Conservation (phyloP, 2,797 vertebrate species). For the Lepus townsendii region DNA sequence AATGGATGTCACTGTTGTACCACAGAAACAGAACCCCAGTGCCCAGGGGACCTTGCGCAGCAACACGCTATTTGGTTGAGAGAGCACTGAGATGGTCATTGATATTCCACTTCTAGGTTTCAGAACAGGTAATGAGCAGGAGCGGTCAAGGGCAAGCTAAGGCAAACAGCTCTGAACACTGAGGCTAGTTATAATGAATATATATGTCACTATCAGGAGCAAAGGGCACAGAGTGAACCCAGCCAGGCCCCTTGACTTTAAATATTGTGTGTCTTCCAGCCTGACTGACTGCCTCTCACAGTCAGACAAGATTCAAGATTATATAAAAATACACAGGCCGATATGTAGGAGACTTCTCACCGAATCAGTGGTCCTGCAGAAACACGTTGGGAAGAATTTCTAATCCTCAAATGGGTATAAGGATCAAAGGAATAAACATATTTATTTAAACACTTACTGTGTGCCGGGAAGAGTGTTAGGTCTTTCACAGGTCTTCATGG, state of each 20-base stretch:
- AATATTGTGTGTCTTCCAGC: background rate
- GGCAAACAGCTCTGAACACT: background rate
- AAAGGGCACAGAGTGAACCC: background rate
- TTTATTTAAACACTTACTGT: background rate
- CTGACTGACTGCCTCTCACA: background rate
- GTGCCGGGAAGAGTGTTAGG: background rate
- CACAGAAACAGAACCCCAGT: conserved; percentile 51
- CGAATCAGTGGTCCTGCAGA: background rate
- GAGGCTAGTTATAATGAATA: background rate
- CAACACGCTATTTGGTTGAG: too few species aligned
- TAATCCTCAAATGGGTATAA: background rate
- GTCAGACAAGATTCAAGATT: background rate
- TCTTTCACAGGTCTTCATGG: background rate
- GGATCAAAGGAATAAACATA: conserved; percentile 24
- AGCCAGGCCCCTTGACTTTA: background rate
- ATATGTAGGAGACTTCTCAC: background rate
- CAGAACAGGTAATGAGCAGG: background rate
- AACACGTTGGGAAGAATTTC: background rate
- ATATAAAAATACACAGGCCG: background rate
- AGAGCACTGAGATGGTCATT: background rate
- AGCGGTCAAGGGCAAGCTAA: background rate
- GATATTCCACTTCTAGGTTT: background rate
- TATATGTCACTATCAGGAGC: background rate
- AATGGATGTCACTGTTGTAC: conserved; percentile 88
- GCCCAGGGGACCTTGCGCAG: background rate